phyloP scores from a whole-genome alignment of 2,113 vertebrate species.

The Gorsachius goisagi region DNA sequence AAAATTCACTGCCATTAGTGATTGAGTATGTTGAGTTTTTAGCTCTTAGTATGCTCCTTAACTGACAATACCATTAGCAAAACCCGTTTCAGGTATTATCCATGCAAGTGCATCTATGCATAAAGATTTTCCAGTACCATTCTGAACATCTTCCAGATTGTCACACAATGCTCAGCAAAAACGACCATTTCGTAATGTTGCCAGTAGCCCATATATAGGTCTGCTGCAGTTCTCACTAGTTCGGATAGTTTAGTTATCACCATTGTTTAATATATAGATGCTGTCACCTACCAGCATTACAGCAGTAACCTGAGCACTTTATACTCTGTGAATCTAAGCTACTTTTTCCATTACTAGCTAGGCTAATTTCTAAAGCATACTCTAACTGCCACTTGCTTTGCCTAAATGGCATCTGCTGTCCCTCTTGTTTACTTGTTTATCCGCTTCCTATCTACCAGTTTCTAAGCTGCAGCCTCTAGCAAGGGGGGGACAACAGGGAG shows the following conservation, averaged over 20 bases:
- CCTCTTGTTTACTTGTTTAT: neutral
- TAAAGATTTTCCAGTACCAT: neutral
- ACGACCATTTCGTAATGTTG: accelerated
- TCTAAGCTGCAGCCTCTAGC: neutral
- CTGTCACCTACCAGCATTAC: neutral
- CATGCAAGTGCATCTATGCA: neutral
- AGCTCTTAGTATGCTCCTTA: neutral
- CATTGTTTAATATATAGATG: neutral
- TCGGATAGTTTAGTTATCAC: neutral
- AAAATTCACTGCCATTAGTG: neutral
- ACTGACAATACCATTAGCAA: neutral
- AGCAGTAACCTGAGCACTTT: neutral
- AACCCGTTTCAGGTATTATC: neutral
- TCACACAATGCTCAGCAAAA: neutral
- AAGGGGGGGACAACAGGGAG: accelerated
- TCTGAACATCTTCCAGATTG: neutral
- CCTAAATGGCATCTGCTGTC: neutral
- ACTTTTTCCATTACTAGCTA: neutral
- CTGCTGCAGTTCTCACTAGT: neutral
- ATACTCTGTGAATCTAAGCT: neutral
- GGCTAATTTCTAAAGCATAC: neutral
- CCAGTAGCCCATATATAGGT: neutral
- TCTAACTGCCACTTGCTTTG: neutral
- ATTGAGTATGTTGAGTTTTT: neutral
- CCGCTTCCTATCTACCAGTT: neutral